Base-by-base conservation (phyloP, 2,797 vertebrate genomes). In the Acanthurus lineatus region DNA sequence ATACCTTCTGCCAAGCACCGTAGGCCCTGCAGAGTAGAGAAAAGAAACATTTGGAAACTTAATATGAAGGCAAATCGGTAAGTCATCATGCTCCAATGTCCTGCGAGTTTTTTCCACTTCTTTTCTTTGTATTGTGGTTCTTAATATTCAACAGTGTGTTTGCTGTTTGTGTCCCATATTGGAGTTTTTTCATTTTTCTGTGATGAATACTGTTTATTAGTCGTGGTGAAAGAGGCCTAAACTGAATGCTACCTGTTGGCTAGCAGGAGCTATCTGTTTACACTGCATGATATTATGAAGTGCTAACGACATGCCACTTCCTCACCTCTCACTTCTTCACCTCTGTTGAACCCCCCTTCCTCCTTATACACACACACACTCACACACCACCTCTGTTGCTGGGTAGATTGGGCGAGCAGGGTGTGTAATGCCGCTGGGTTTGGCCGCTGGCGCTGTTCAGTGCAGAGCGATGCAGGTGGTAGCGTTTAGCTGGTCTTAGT, bases 31-130 rank as follows among this genome's bases (percentile, higher is more conserved):
- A 52, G 53, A 76, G 85, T 85, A 84, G 76, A 73, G 86, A 79
- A 82, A 58, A 77, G 76, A 91, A 89, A 85, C 83, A 90, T 17
- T 84, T 88, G 88, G 83, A 90, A 89, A 74, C 73, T 73, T 83
- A 79, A 81, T 70, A 45, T 60, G 57, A 87, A 89, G 82, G 49
- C 88, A 82, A 85, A 87, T 38, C 69, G 92, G 94, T 95, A 89
- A 92, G 92, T 93, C 89, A 45, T 61, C n/a, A 14, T 22, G 63
- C 58, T 81, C 47, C 67, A 17, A 57, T 59, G 63, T 83, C 73
- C 79, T 83, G 19, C 3, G 3, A 61, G 54, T 62, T 66, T 49
- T 68, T 22, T 63, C 56, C 42, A 59, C 47, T 59, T 76, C 19
- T 69, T 63, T 2, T 28, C 32, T 83, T 73, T 81, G 80, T 66